Evolutionary conservation across 1,140 invertebrate genomes (phyloP), one percentile per base, ranked within the genome.

Genomic region (Brachionus rotundiformis): DNA sequence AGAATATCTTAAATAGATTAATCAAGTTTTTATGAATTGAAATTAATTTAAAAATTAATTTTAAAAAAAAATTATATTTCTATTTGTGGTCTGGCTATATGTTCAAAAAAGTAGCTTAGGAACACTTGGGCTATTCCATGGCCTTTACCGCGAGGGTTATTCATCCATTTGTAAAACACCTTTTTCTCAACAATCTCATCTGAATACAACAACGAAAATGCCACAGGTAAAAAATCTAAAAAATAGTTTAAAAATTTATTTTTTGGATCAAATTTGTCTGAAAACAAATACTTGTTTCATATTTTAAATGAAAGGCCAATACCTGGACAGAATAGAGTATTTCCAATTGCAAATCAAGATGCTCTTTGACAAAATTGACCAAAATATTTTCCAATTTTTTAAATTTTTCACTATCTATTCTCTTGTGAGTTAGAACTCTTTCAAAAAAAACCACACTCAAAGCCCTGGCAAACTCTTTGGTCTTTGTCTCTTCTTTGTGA

Each of bases 121-220:
- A 39, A 39, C 5, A 68, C 63, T 68, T 68, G 63, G 2, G 63
- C 63, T 5, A 68, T 68, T 33, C 63, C 63, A 36, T 68, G 63
- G 1, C 63, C 63, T 68, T 68, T 68, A 19, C 63, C 63, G 16
- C 27, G 29, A 7, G 63, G 63, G 6, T 68, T 68, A 16, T 68
- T 68, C 31, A 68, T 39, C 63, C 63, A 68, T 68, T 68, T 36
- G 19, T 16, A 68, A 68, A 68, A 68, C 7, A 36, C 63, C 29
- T 68, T 68, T 16, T 19, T 68, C 29, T 33, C 27, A 39, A 68
- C 33, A 16, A 68, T 36, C 16, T 16, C n/a, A 16, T 68, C 63
- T 3, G 29, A 16, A 19, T 68, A 36, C 4, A 68, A 19, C 16
- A 36, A 33, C 16, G 8, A 7, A 68, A 68, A 68, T 16, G 63